phyloP scores from a whole-genome alignment of 2,113 vertebrate genomes.

The Eira barbara region DNA sequence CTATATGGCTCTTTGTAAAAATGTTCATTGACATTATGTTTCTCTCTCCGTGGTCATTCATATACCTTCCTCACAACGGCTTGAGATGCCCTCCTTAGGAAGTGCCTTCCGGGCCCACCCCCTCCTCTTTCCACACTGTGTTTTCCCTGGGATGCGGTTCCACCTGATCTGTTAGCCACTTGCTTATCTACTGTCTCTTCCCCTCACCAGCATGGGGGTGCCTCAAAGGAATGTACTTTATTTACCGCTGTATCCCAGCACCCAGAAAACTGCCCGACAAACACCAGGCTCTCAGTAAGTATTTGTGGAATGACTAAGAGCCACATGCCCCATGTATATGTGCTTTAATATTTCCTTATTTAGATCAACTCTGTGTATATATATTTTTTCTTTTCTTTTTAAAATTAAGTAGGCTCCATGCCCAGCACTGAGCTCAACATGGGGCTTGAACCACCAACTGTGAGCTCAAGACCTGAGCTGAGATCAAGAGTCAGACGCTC shows the following conservation, averaged over 20 bases:
- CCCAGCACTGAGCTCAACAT: not conserved
- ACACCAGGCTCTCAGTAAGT: not conserved
- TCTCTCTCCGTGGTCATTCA: not conserved
- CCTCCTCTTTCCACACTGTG: not conserved
- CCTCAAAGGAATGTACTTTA: not conserved
- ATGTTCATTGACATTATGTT: not conserved
- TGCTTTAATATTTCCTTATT: not conserved
- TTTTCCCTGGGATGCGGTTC: not conserved
- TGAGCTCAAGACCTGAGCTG: not conserved
- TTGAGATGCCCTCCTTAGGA: not conserved
- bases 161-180: not conserved
- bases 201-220: rapidly evolving
- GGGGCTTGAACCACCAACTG: not conserved
- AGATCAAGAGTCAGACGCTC: not conserved
- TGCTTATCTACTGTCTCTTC: too few species aligned
- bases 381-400: not conserved
- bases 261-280: not conserved
- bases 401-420: not conserved
- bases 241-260: not conserved
- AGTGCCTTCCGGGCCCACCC: not conserved
- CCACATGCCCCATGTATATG: not conserved
- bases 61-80: not conserved
- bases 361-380: not conserved
- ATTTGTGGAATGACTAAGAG: not conserved
- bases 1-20: not conserved